Base-by-base conservation (phyloP, 2,888 invertebrate genomes). In the Caenorhabditis auriculariae region DNA sequence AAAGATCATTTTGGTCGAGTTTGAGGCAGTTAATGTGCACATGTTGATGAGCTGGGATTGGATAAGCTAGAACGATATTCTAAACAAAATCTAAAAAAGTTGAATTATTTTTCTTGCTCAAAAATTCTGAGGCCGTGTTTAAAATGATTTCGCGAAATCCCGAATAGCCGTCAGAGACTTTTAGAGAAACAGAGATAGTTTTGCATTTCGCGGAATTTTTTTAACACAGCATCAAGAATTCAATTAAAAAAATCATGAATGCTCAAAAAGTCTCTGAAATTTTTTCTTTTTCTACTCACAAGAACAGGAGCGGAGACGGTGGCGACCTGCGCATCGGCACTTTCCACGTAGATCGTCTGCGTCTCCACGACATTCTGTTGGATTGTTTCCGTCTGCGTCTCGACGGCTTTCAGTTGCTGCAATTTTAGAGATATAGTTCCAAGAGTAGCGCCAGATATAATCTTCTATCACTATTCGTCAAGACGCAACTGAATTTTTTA, bases 331-430 rank as follows among this genome's bases (percentile, higher is more conserved):
- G 60, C 61, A 39, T 74, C 74, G 1, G 45, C 23, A 7, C 41
- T 56, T 24, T 72, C 74, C n/a, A 66, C 28, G n/a, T 41, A 29
- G 2, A 54, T 4, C 1, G 75, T 74, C 54, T 74, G 74, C 17
- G 63, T 69, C 47, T 73, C 74, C n/a, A 54, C 66, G 9, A 54
- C 53, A n/a, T 19, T 52, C 23, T 51, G 60, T 19, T 54, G 59
- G 15, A 60, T 29, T 38, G 56, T 29, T 59, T 73, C 59, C 26
- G 75, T 60, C 58, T 71, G 63, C 9, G 55, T 52, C 37, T 72
- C 69, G 35, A 63, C 56, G 26, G n/a, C 54, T 46, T 54, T 54
- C 21, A 46, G 27, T 47, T 58, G 50, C n/a, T n/a, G n/a, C n/a
- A n/a, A n/a, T n/a, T n/a, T n/a, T n/a, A n/a, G n/a, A n/a, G n/a